Base-by-base conservation (phyloP, 2,113 vertebrate species). In the Trogon surrucura region DNA sequence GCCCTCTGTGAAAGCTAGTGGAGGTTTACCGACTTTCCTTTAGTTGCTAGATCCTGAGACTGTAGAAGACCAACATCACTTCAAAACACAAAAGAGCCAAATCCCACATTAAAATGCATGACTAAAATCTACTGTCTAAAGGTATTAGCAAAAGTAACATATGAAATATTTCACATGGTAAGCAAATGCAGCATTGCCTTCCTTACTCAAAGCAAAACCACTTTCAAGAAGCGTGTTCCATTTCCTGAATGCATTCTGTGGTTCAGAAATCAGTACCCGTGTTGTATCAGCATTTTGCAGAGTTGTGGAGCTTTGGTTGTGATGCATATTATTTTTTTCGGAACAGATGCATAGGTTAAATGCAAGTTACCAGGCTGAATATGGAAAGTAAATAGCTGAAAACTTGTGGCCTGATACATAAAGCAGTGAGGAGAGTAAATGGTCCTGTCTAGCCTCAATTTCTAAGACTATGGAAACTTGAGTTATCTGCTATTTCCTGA, bases 171-270 rank as follows among this genome's bases (percentile, higher is more conserved):
- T 81, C 62, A n/a, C 14, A 9, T 1, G 2, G 11, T 23, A 50
- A 73, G 16, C 13, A 20, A 87, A 72, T 1, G 4, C 17, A 70
- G 22, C 77, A 56, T 7, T 60, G 38, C 26, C 27, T 53, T 64
- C 34, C 29, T 78, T 53, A 70, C 13, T 80, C 62, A 53, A 51
- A 77, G 29, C 11, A 70, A 41, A 3, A 67, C 23, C 8, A 15
- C 7, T 48, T 71, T 23, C 8, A 25, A 66, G 16, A 47, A 12
- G n/a, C 5, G 56, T 0, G 0, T 65, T 38, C 16, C 15, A 4
- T 57, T 45, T 80, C 69, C 80, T 44, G 27, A 80, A 34, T 13
- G 44, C 10, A 38, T 56, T 69, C 26, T 30, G 29, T 45, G 27
- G 15, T 34, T 80, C 60, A 79, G 48, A 82, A 58, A 38, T 22